Conservation (phyloP, 2,113 vertebrate genomes). For the Leptosomus discolor region DNA sequence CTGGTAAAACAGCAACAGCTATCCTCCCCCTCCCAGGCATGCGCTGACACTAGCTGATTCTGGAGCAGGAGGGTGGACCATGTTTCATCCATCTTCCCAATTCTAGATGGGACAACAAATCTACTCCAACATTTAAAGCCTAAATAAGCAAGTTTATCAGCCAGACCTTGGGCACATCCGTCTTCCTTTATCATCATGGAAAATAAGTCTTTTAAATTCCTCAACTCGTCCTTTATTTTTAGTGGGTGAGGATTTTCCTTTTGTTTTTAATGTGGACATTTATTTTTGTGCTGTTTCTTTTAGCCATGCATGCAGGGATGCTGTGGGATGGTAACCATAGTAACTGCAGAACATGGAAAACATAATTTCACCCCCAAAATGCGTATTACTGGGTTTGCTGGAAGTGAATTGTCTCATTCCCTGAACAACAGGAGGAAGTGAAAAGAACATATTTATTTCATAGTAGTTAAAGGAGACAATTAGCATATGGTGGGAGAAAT, state of each 20-base stretch:
- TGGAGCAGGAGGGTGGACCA: background rate
- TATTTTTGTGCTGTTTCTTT: constrained; percentile 30
- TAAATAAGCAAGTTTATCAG: background rate
- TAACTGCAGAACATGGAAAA: constrained; percentile 65
- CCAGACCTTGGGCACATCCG: background rate
- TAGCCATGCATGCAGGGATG: constrained; percentile 24
- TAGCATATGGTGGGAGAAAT: background rate
- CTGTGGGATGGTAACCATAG: constrained; percentile 74
- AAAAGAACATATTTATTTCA: background rate
- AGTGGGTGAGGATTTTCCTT: background rate
- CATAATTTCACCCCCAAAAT: constrained; percentile 67
- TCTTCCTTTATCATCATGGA: background rate
- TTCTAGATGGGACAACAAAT: background rate
- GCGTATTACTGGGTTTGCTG: constrained; percentile 44
- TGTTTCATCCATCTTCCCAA: background rate
- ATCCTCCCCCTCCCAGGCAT: background rate
- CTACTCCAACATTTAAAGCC: background rate
- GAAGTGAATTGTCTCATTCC: background rate
- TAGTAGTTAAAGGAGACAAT: background rate
- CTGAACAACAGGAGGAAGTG: constrained; percentile 32
- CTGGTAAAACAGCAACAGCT: background rate
- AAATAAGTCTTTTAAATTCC: background rate
- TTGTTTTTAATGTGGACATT: constrained; percentile 24
- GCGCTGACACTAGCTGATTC: background rate
- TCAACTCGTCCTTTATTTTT: background rate